Evolutionary conservation across 2,888 invertebrate genomes (phyloP).

Genomic region (Caenorhabditis wallacei): DNA sequence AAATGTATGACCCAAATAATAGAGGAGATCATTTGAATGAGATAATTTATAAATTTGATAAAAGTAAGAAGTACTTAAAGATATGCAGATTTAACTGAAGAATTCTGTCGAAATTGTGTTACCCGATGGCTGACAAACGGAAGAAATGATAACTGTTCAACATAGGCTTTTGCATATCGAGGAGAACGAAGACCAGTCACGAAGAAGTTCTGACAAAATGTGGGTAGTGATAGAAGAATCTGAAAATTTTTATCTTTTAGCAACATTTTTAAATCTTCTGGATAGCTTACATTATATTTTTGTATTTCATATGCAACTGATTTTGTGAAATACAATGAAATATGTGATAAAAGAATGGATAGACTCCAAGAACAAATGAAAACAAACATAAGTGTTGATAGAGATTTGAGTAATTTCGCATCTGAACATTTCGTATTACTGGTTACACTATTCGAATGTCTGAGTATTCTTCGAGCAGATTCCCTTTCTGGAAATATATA

Average conservation of each 20-base stretch:
- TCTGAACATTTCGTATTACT: constrained; percentile 64
- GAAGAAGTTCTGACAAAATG: constrained; percentile 67
- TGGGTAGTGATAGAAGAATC: constrained; percentile 64
- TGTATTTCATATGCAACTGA: constrained; percentile 60
- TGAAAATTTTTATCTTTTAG: too few species aligned
- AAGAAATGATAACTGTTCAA: constrained; percentile 54
- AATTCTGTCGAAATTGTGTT: constrained; percentile 28
- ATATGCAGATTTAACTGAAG: constrained; percentile 60
- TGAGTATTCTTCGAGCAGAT: constrained; percentile 47
- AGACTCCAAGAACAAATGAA: constrained; percentile 64
- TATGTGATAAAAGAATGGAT: constrained; percentile 59
- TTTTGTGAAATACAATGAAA: constrained; percentile 59
- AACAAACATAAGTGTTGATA: constrained; percentile 61
- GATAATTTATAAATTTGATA: not conserved
- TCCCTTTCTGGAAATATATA: constrained; percentile 37
- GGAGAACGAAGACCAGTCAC: constrained; percentile 61
- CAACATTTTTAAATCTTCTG: not conserved
- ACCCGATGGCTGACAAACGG: constrained; percentile 37
- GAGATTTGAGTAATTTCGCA: constrained; percentile 53
- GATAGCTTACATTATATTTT: constrained; percentile 65
- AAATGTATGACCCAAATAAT: not conserved
- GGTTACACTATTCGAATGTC: constrained; percentile 56
- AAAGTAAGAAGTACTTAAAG: constrained; percentile 14
- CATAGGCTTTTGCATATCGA: constrained; percentile 58
- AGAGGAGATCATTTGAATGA: not conserved